Evolutionary conservation across 1,140 invertebrate genomes (phyloP).

Genomic region (Heliconius hermathena): DNA sequence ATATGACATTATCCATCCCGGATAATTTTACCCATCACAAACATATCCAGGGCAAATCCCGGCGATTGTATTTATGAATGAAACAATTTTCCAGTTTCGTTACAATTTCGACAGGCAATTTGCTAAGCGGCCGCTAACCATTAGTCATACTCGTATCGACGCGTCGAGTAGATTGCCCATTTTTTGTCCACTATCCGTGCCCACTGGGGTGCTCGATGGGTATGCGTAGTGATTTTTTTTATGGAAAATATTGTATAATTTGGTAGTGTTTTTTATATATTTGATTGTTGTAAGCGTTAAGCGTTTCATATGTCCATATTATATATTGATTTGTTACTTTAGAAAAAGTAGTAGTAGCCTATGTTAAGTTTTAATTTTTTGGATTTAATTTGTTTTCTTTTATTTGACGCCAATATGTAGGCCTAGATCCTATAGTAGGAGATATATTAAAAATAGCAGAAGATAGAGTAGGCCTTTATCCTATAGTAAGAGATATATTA

Average conservation of each 20-base stretch:
- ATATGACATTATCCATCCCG: slow-evolving; percentile 40
- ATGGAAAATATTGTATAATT: background rate
- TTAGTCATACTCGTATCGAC: slow-evolving; percentile 75
- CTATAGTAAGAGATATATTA: too few relatives aligned
- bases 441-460: too few relatives aligned
- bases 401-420: too few relatives aligned
- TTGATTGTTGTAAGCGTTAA: background rate
- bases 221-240: slow-evolving; percentile 10
- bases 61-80: slow-evolving; percentile 73
- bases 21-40: slow-evolving; percentile 66
- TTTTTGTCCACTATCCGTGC: slow-evolving; percentile 67
- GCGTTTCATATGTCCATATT: background rate
- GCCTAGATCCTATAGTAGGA: too few relatives aligned
- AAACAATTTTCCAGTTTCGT: slow-evolving; percentile 79
- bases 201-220: slow-evolving; percentile 49
- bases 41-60: slow-evolving; percentile 61
- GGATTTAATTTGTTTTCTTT: too few relatives aligned
- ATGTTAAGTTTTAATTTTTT: too few relatives aligned
- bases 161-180: slow-evolving; percentile 69
- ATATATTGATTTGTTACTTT: background rate
- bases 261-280: too few relatives aligned
- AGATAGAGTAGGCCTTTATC: too few relatives aligned
- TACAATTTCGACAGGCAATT: slow-evolving; percentile 72
- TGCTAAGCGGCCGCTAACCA: slow-evolving; percentile 64
- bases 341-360: too few relatives aligned